These are phyloP conservation scores for Tenebrosternarchus preto DNA, from an alignment of 2,113 vertebrate genomes.

Conservation along the genomic window DNA sequence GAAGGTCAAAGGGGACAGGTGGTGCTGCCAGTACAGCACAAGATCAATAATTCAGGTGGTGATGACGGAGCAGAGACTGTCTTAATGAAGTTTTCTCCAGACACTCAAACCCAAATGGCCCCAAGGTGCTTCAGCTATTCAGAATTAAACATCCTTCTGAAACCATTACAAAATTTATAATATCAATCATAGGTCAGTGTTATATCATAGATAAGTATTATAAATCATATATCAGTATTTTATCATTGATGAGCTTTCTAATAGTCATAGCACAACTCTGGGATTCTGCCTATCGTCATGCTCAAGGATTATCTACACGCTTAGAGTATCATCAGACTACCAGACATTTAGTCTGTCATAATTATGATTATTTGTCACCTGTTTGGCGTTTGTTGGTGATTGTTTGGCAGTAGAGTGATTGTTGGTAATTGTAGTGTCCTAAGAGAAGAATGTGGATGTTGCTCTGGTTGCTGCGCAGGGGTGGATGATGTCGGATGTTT, in stretches of 20 bases:
- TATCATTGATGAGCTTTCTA: background rate
- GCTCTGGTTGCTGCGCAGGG: too few relatives aligned
- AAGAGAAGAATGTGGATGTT: too few relatives aligned
- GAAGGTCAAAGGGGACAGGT: slow-evolving; percentile 45
- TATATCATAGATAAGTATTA: background rate
- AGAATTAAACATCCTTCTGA: background rate
- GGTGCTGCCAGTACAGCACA: slow-evolving; percentile 19
- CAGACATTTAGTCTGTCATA: too few relatives aligned
- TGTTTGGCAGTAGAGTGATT: too few relatives aligned
- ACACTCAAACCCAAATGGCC: slow-evolving; percentile 13
- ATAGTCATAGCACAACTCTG: background rate
- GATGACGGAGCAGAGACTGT: slow-evolving; percentile 12
- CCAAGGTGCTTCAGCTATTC: slow-evolving; percentile 24
- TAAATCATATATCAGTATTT: background rate
- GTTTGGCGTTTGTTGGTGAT: too few relatives aligned
- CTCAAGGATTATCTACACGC: background rate
- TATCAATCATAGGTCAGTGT: background rate
- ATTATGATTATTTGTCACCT: too few relatives aligned
- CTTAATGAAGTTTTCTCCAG: slow-evolving; percentile 36
- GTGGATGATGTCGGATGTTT: too few relatives aligned
- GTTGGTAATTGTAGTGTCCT: too few relatives aligned
- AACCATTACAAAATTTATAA: too few relatives aligned
- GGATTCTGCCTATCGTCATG: background rate
- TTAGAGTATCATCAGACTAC: too few relatives aligned
- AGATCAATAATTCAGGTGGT: slow-evolving; percentile 44